Evolutionary conservation across 2,888 invertebrate genomes (phyloP), one percentile per base, ranked within the genome.

Genomic region (Heliconius erato): DNA sequence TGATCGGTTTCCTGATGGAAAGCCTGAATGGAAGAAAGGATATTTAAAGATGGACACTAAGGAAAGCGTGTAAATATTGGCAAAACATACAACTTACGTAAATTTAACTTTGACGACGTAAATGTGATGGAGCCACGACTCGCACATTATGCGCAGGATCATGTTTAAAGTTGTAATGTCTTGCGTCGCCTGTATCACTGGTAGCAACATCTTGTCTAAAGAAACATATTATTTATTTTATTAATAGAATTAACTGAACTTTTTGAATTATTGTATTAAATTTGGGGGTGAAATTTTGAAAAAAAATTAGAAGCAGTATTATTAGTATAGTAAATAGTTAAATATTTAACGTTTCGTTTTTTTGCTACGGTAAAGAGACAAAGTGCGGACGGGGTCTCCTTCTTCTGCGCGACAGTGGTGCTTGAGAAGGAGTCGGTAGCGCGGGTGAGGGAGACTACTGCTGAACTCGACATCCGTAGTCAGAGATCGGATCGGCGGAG

Each of bases 71-170:
- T 3, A 23, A 59, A 23, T 23, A 9, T 59, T 59, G 19, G 23
- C 1, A 63, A 9, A n/a, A 63, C 7, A n/a, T 59, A 63, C 23
- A 19, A 78, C 91, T 90, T 88, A 96, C 96, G 98, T 98, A 92
- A 98, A 98, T 90, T 98, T 98, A 40, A 98, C 97, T 91, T 97
- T 97, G 86, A 98, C 97, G 74, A 97, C 97, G 90, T 98, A 98
- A 86, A 98, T 98, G 88, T 98, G 98, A 91, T 98, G 98, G 79
- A 98, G 94, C 98, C 98, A 98, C 0, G 98, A 97, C 91, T 98
- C 98, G 89, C 98, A 98, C 95, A 98, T 97, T 54, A 98, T 97
- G 90, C 97, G 97, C 59, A 98, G 94, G 79, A 98, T 97, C 96
- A 98, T 97, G 88, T 98, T 98, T 44, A 97, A 96, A 69, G 98